A percentile compares a stretch with the other conserved stretches of the same genome.
phyloP scores from a whole-genome alignment of 2,888 invertebrate species.

The Ochropacha duplaris region DNA sequence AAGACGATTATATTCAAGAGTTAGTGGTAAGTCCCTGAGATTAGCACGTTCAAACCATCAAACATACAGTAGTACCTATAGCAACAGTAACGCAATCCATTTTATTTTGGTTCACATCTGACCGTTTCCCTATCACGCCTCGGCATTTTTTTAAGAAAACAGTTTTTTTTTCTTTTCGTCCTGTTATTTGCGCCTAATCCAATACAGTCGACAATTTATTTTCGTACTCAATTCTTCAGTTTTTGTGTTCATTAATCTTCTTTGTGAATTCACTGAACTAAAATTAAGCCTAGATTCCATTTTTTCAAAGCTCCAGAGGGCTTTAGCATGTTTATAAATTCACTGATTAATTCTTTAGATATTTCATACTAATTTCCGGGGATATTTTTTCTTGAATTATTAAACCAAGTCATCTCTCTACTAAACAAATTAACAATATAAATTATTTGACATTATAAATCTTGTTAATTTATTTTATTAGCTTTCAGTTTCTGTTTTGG shows the following conservation, averaged over 20 bases:
- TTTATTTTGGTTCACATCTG: neutral
- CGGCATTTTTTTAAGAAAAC: neutral
- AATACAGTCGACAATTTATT: constrained; percentile 8
- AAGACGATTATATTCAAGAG: too few species aligned
- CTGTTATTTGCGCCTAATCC: constrained; percentile 7
- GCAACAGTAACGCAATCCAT: too few species aligned
- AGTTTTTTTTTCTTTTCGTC: neutral
- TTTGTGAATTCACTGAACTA: neutral
- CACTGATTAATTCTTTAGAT: neutral
- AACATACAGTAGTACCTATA: too few species aligned
- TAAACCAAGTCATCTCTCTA: neutral
- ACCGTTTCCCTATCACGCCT: neutral
- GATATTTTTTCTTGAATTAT: neutral
- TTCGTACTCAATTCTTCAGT: constrained; percentile 1
- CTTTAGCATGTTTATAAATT: neutral
- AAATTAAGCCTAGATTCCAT: neutral
- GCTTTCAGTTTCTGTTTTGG: too few species aligned
- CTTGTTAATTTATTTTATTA: too few species aligned
- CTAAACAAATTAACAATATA: too few species aligned
- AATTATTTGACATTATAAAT: too few species aligned
- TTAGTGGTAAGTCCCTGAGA: too few species aligned
- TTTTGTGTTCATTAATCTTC: neutral
- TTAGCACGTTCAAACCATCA: too few species aligned
- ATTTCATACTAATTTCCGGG: neutral
- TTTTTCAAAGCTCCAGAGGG: neutral